A percentile compares a stretch with the other conserved stretches of the same genome.
These are phyloP conservation scores for Papilio xuthus DNA, from an alignment of 1,140 invertebrate species.

Conservation along the genomic window DNA sequence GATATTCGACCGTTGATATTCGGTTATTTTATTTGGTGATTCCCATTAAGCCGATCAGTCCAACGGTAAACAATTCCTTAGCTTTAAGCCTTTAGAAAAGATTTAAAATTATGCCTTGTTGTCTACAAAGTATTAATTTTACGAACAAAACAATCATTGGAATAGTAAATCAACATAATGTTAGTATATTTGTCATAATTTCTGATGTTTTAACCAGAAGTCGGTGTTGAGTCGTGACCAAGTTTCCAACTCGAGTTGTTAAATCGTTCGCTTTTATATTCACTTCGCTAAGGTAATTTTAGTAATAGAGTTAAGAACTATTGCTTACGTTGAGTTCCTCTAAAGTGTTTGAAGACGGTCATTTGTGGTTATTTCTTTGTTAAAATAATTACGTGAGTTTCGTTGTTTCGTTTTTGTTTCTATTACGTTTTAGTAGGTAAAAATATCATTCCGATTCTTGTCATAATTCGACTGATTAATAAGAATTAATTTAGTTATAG, in stretches of 20 bases:
- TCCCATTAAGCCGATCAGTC: too few relatives aligned
- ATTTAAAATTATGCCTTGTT: neutral
- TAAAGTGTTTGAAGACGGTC: conserved; percentile 1
- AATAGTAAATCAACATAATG: neutral
- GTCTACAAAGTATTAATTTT: neutral
- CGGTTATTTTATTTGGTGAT: too few relatives aligned
- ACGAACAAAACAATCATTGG: neutral
- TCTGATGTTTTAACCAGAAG: neutral
- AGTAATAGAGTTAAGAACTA: conserved; percentile 15
- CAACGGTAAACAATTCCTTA: too few relatives aligned
- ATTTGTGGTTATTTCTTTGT: conserved; percentile 17
- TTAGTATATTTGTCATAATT: conserved; percentile 7
- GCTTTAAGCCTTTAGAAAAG: too few relatives aligned
- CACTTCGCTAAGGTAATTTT: conserved; percentile 22
- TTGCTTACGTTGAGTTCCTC: neutral
- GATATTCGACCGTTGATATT: too few relatives aligned
- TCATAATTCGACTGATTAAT: too few relatives aligned
- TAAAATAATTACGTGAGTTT: conserved; percentile 12
- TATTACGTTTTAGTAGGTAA: neutral
- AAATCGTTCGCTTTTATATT: neutral
- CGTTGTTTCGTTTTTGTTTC: neutral
- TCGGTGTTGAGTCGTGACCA: conserved; percentile 11
- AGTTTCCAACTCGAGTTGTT: neutral
- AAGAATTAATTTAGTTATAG: too few relatives aligned
- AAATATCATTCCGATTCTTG: too few relatives aligned